Evolutionary conservation across 2,797 vertebrate species (phyloP).

Genomic region (Novumbra hubbsi): DNA sequence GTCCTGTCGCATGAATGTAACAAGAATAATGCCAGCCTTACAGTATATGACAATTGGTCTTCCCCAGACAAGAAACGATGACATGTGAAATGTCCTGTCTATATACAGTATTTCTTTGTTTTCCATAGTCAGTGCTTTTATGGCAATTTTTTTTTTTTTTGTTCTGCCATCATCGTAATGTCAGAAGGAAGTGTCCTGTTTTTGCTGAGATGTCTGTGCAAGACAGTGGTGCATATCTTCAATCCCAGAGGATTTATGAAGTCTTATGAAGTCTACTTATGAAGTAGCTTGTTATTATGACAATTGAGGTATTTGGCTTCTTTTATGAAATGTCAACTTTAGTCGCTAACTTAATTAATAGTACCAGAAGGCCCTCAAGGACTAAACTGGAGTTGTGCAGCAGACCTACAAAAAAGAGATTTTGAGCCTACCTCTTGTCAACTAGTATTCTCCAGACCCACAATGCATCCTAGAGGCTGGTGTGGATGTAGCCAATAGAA

Average conservation of each 20-base stretch:
- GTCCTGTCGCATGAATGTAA: constrained; percentile 70
- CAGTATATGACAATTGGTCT: constrained; percentile 57
- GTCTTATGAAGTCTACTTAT: too few relatives aligned
- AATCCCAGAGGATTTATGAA: not conserved
- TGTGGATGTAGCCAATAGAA: not conserved
- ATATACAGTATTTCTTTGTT: constrained; percentile 51
- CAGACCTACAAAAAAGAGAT: constrained; percentile 30
- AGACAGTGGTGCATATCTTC: constrained; percentile 7
- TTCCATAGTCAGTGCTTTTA: constrained; percentile 41
- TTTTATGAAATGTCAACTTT: not conserved
- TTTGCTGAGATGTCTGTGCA: not conserved
- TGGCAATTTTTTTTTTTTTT: constrained; percentile 34
- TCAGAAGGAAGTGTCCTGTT: too few relatives aligned
- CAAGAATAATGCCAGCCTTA: constrained; percentile 65
- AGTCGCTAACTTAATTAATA: not conserved
- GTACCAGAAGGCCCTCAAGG: constrained; percentile 1
- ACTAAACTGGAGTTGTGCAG: constrained; percentile 33
- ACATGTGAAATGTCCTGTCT: constrained; percentile 48
- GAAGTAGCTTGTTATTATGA: not conserved
- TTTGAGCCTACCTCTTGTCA: constrained; percentile 19
- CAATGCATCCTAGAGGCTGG: constrained; percentile 17
- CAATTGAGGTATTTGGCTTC: not conserved
- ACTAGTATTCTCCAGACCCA: constrained; percentile 8
- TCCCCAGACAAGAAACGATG: constrained; percentile 53
- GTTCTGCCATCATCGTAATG: too few relatives aligned